Conservation (phyloP, 2,797 vertebrate species). For the Amphiprion clarkii region DNA sequence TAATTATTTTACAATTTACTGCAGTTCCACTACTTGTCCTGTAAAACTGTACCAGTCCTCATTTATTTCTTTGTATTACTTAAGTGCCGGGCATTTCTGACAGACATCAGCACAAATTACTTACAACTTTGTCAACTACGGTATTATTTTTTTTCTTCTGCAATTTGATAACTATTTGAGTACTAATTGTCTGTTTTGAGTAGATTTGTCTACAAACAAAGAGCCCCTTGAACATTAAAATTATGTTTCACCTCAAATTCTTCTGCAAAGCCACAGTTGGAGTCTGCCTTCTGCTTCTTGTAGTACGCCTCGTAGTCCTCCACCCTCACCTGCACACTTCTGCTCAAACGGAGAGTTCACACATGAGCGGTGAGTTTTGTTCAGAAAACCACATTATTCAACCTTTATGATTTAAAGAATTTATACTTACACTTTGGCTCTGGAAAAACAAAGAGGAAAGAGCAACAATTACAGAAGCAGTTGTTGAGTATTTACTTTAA, state of each 20-base stretch:
- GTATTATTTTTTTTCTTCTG: too few species aligned
- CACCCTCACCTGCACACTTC: conserved; percentile 88
- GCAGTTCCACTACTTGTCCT: too few species aligned
- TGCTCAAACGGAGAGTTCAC: conserved; percentile 69
- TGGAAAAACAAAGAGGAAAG: conserved; percentile 60
- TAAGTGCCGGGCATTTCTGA: too few species aligned
- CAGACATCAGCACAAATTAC: too few species aligned
- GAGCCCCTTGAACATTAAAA: background rate
- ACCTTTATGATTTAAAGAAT: background rate
- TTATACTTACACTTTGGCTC: conserved; percentile 82
- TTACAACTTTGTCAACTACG: too few species aligned
- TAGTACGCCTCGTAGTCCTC: conserved; percentile 92
- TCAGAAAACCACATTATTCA: background rate
- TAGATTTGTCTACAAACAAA: background rate
- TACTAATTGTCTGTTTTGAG: background rate
- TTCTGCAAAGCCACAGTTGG: conserved; percentile 95
- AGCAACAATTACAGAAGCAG: conserved; percentile 8
- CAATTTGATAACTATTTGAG: too few species aligned
- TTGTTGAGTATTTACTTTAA: background rate
- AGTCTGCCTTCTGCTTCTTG: conserved; percentile 93
- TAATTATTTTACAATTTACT: too few species aligned
- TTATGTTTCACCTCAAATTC: conserved; percentile 91
- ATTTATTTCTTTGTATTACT: too few species aligned
- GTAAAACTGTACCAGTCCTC: too few species aligned
- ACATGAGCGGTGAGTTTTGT: background rate